These are phyloP conservation scores for Allacma fusca DNA, from an alignment of 2,888 invertebrate species.

Conservation along the genomic window DNA sequence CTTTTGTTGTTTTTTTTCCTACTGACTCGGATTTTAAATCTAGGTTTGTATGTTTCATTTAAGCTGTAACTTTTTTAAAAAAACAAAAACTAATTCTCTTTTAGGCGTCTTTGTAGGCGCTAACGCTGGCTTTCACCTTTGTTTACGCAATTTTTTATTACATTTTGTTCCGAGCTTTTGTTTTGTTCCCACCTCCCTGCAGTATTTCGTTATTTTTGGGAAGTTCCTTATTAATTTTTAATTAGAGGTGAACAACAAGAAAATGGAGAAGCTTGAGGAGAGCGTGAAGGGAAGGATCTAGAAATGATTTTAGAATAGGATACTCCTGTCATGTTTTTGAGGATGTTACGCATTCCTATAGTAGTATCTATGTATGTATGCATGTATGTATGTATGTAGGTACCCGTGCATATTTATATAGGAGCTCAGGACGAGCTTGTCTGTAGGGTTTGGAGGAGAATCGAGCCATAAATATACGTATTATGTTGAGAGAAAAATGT, in stretches of 20 bases:
- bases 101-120: too few species aligned
- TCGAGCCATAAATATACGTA: background rate
- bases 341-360: too few species aligned
- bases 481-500: background rate
- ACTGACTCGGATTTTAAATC: background rate
- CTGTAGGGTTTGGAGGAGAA: too few species aligned
- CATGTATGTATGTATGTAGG: too few species aligned
- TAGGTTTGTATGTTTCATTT: constrained; percentile 5
- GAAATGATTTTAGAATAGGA: background rate
- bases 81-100: too few species aligned
- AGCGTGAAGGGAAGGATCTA: background rate
- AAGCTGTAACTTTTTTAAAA: too few species aligned
- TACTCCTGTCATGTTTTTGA: too few species aligned
- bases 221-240: constrained; percentile 7
- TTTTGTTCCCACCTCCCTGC: background rate
- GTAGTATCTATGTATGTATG: too few species aligned
- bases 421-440: too few species aligned
- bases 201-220: background rate
- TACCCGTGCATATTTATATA: too few species aligned
- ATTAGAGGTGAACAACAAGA: background rate
- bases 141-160: background rate
- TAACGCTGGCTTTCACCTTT: background rate
- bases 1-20: background rate
- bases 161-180: background rate
- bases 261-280: background rate